Evolutionary conservation across 2,797 vertebrate genomes (phyloP).

Genomic region (Scomberomorus guttatus): DNA sequence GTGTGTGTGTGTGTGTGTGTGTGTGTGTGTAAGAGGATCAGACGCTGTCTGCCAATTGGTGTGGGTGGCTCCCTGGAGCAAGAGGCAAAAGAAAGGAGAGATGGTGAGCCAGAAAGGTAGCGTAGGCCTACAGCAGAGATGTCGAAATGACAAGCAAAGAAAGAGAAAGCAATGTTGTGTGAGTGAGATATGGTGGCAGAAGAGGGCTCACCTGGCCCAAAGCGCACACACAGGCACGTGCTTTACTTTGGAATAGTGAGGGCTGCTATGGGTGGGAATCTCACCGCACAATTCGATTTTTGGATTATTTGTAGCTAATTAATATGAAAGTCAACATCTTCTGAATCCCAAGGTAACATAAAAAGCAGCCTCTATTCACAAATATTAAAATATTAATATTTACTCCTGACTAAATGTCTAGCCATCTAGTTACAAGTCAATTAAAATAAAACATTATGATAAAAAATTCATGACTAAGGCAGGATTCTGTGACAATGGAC

Average conservation of each 20-base stretch:
- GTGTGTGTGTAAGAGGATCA: conserved; percentile 55
- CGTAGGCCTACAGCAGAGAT: conserved; percentile 59
- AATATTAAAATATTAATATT: not conserved
- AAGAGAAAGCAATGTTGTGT: conserved; percentile 28
- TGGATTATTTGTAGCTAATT: not conserved
- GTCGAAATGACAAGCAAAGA: conserved; percentile 55
- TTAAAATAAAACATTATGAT: not conserved
- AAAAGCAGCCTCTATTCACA: not conserved
- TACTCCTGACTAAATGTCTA: not conserved
- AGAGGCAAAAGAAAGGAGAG: conserved; percentile 54
- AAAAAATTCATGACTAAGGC: not conserved
- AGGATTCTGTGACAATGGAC: not conserved
- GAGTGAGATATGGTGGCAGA: conserved; percentile 38
- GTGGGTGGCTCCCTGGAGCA: conserved; percentile 75
- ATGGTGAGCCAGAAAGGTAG: conserved; percentile 56
- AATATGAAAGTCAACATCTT: not conserved
- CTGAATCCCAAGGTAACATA: not conserved
- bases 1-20: conserved; percentile 26
- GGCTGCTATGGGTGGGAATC: not conserved
- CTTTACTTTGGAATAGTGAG: not conserved
- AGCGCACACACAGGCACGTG: conserved; percentile 7
- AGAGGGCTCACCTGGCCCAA: conserved; percentile 25
- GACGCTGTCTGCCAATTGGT: conserved; percentile 67
- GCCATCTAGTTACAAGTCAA: not conserved
- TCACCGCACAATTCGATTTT: not conserved